Evolutionary conservation across 2,797 vertebrate species (phyloP).

Genomic region (Gallinago stenura): DNA sequence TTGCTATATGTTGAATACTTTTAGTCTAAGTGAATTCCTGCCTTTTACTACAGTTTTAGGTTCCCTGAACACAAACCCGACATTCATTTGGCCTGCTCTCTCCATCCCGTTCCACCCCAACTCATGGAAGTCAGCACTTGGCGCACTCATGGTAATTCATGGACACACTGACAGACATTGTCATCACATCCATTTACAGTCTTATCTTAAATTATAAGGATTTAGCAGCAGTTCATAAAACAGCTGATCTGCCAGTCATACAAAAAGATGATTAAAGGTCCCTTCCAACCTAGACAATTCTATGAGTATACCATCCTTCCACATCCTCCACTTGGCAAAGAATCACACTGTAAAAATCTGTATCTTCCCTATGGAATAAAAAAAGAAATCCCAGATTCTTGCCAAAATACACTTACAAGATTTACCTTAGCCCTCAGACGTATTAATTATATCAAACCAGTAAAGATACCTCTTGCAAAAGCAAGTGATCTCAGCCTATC

Average conservation of each 20-base stretch:
- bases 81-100: neutral
- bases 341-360: neutral
- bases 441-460: neutral
- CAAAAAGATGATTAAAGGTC: neutral
- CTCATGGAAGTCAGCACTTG: neutral
- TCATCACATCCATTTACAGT: neutral
- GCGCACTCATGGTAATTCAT: neutral
- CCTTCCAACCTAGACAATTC: too few relatives aligned
- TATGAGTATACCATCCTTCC: neutral
- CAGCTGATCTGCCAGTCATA: conserved; percentile 31
- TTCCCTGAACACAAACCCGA: neutral
- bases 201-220: conserved; percentile 2
- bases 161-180: conserved; percentile 2
- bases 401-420: neutral
- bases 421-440: neutral
- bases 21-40: neutral
- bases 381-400: neutral
- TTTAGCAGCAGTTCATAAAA: conserved; percentile 30
- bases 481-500: neutral
- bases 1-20: neutral
- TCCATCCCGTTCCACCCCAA: neutral
- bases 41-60: neutral
- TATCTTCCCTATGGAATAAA: neutral
- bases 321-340: neutral
- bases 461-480: neutral